A percentile compares a stretch with the other conserved stretches of the same genome.
Evolutionary conservation across 2,797 vertebrate species (phyloP).

Genomic region (Galagoides demidoff): DNA sequence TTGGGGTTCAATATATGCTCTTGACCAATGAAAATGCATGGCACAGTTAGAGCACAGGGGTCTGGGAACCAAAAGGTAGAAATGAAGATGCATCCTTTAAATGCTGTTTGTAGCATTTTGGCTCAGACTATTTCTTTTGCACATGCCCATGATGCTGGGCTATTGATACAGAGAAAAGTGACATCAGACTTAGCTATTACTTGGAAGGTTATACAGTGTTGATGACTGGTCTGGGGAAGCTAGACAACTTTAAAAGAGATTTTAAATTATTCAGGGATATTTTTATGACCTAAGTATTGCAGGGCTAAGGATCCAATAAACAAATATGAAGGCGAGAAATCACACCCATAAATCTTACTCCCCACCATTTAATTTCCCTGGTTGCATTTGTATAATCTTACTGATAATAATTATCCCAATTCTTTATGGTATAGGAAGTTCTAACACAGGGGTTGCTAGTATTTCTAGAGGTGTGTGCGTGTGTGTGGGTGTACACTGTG

Average conservation of each 20-base stretch:
- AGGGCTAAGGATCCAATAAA: neutral
- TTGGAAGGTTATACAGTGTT: neutral
- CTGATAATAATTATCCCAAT: neutral
- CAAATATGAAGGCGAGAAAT: neutral
- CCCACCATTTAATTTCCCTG: neutral
- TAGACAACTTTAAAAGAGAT: neutral
- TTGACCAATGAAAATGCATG: neutral
- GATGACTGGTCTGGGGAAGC: neutral
- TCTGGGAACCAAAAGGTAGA: neutral
- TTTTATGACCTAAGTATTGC: neutral
- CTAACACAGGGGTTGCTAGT: neutral
- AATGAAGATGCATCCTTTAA: neutral
- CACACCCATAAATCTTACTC: neutral
- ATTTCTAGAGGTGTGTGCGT: neutral
- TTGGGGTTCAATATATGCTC: neutral
- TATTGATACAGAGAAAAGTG: neutral
- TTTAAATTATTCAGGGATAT: neutral
- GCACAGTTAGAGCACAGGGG: neutral
- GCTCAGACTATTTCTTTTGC: neutral
- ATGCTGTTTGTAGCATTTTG: neutral
- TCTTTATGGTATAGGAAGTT: neutral
- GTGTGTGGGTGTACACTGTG: neutral
- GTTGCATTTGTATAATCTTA: neutral
- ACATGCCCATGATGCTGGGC: no score
- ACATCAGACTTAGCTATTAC: neutral